These are phyloP conservation scores for Burhinus oedicnemus DNA, from an alignment of 2,113 vertebrate species.

Conservation along the genomic window DNA sequence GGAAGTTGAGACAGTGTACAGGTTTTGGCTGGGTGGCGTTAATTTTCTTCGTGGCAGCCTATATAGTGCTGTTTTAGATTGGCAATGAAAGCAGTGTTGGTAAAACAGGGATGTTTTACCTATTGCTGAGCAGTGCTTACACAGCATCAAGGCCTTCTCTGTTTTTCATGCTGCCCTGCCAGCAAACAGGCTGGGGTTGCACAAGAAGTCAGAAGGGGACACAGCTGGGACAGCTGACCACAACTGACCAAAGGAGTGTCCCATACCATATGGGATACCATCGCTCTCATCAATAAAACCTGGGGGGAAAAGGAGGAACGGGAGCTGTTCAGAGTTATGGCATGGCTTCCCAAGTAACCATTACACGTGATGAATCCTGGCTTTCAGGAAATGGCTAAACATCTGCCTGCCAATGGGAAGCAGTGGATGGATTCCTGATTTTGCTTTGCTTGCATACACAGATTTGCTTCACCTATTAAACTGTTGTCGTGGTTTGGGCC, in stretches of 20 bases:
- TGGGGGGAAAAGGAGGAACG: neutral
- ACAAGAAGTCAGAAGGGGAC: neutral
- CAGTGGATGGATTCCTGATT: neutral
- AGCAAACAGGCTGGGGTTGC: neutral
- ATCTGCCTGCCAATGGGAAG: neutral
- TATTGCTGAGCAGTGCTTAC: neutral
- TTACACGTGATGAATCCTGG: neutral
- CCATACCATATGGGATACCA: no score
- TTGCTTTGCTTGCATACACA: neutral
- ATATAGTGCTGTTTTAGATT: neutral
- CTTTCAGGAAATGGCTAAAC: neutral
- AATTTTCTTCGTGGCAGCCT: neutral
- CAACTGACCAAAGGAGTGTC: neutral
- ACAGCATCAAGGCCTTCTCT: neutral
- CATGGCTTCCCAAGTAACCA: neutral
- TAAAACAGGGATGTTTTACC: neutral
- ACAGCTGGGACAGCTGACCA: neutral
- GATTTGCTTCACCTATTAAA: neutral
- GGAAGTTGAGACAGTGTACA: neutral
- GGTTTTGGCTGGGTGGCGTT: neutral
- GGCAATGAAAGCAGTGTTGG: neutral
- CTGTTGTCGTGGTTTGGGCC: no score
- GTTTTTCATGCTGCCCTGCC: neutral
- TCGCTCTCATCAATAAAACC: neutral
- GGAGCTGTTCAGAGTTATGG: neutral